Evolutionary conservation across 2,888 invertebrate genomes (phyloP), one percentile per base, ranked within the genome.

Genomic region (Caenorhabditis sp.): DNA sequence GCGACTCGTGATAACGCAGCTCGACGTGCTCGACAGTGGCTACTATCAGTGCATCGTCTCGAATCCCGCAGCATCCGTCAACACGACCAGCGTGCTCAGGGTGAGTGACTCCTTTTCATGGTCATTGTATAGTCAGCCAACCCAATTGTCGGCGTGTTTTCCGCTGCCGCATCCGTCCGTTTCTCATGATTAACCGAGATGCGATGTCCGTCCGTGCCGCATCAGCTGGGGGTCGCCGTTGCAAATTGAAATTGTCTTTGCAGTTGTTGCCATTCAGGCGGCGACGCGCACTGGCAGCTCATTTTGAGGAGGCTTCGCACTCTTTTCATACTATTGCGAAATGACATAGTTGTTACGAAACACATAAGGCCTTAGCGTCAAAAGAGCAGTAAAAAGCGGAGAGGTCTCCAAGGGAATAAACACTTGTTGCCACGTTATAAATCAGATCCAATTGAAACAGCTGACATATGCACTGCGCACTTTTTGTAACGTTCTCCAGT

Each of bases 11-110:
- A 87, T 88, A 45, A 70, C 74, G n/a, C 81, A 87, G 11, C 63
- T 88, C 30, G 87, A 88, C 53, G 88, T 87, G 1, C 80, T 88
- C 46, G 88, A 88, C 74, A 82, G 82, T 35, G 87, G 86, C 24
- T 88, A 80, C 58, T 88, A 88, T 75, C 85, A 86, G 58, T 88
- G 88, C 76, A 80, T 86, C n/a, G 88, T 85, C 26, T 61, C 78
- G 48, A 88, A 88, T 52, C 43, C 82, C 13, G 88, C 88, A 20
- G 88, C 87, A n/a, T 83, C 85, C 7, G 87, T 88, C 35, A 88
- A 88, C 68, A 84, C 86, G 32, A 88, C 88, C 17, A 81, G 86
- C 55, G 82, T 88, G 26, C 80, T 88, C 22, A 81, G 86, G 83
- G 88, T 88, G 39, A 66, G 83, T 80, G 46, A 32, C 17, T 32